A percentile compares a stretch with the other conserved stretches of the same genome.
Conservation (phyloP, 2,888 invertebrate species). For the Dermolepida albohirtum region DNA sequence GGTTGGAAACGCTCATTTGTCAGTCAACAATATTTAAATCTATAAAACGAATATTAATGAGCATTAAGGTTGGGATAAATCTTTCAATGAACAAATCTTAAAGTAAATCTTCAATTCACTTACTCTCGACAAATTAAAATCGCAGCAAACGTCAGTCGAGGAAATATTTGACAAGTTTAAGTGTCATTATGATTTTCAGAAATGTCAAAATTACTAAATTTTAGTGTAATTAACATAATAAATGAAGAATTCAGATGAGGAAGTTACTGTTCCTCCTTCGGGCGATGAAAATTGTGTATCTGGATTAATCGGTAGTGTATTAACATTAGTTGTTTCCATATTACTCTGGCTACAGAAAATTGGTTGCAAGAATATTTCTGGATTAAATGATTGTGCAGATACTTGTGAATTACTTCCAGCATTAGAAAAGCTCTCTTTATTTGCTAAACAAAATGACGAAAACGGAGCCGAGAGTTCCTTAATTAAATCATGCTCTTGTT, state of each 20-base stretch:
- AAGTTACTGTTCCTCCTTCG: conserved; percentile 19
- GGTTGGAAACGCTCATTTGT: no score
- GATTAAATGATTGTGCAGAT: conserved; percentile 20
- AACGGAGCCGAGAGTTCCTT: background rate
- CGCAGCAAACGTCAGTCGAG: background rate
- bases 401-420: conserved; percentile 31
- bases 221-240: conserved; percentile 24
- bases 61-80: no score
- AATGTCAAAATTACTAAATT: conserved; percentile 43
- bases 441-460: conserved; percentile 19
- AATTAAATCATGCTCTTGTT: background rate
- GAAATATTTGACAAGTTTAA: conserved; percentile 20
- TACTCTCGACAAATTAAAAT: background rate
- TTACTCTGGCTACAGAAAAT: conserved; percentile 38
- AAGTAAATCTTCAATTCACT: no score
- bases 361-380: conserved; percentile 22
- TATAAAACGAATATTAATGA: no score
- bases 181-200: conserved; percentile 26
- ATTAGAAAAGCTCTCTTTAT: conserved; percentile 31
- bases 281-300: conserved; percentile 28
- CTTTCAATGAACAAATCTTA: no score
- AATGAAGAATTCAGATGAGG: conserved; percentile 39
- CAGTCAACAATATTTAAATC: no score
- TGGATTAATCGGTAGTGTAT: conserved; percentile 31
- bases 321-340: conserved; percentile 35